Percentiles rank a stretch among this genome's conserved stretches.
Conservation (phyloP, 2,888 invertebrate species). For the Ptycholaimellus sp. region DNA sequence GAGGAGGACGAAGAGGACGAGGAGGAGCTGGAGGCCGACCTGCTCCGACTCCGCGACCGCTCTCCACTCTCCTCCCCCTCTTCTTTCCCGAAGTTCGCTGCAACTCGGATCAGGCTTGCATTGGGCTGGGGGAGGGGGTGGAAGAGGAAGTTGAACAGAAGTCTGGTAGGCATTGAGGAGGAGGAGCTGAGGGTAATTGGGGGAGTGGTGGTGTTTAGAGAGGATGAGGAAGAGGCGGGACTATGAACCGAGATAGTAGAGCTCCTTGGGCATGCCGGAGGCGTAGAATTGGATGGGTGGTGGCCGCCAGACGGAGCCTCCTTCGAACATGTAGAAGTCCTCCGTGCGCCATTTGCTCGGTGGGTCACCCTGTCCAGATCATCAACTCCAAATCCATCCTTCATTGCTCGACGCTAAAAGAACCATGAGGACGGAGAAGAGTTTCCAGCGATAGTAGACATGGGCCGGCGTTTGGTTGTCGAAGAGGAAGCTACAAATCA, state of each 20-base stretch:
- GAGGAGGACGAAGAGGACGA: too few species aligned
- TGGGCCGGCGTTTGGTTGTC: constrained; percentile 94
- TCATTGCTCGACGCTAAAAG: not conserved
- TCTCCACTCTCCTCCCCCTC: constrained; percentile 6
- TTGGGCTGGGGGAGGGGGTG: not conserved
- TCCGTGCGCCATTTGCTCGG: constrained; percentile 15
- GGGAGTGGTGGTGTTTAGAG: too few species aligned
- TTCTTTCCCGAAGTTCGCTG: constrained; percentile 7
- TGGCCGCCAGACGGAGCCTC: constrained; percentile 82
- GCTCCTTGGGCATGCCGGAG: constrained; percentile 79
- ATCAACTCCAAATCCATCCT: not conserved
- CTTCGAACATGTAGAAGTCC: constrained; percentile 71
- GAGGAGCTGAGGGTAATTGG: too few species aligned
- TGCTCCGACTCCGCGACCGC: constrained; percentile 3
- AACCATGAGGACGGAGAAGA: constrained; percentile 62
- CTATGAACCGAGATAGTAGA: constrained; percentile 41
- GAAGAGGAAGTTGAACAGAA: too few species aligned
- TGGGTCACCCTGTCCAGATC: constrained; percentile 15
- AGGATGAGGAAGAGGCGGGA: too few species aligned
- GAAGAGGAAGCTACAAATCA: constrained; percentile 53
- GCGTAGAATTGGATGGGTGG: constrained; percentile 43
- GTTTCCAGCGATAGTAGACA: constrained; percentile 95
- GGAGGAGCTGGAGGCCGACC: too few species aligned
- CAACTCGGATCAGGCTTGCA: not conserved
- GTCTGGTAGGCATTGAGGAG: too few species aligned